Percentiles rank a stretch among this genome's conserved stretches.
Conservation (phyloP, 2,888 invertebrate genomes). For the Neoitamus cyanurus region DNA sequence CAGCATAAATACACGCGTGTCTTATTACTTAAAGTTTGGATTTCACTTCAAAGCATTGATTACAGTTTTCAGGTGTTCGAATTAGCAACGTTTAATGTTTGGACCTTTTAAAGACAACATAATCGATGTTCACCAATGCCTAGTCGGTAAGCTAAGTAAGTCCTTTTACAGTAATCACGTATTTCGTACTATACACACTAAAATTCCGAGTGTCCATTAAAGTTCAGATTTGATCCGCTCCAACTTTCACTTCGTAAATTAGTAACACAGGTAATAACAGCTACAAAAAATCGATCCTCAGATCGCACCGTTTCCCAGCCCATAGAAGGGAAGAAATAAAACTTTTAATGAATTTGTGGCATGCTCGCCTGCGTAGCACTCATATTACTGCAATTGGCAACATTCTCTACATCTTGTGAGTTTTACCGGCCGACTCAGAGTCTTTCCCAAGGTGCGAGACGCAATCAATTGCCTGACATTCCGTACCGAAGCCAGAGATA, state of each 20-base stretch:
- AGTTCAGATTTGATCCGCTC: neutral
- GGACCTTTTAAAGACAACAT: neutral
- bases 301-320: neutral
- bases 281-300: neutral
- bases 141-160: too few relatives aligned
- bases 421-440: neutral
- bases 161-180: neutral
- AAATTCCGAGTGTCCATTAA: neutral
- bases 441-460: neutral
- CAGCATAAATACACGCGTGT: too few relatives aligned
- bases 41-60: too few relatives aligned
- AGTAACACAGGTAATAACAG: neutral
- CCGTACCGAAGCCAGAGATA: neutral
- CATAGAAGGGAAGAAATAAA: neutral
- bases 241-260: neutral
- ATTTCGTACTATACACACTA: neutral
- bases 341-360: neutral
- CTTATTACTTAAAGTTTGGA: too few relatives aligned
- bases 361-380: neutral
- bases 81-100: too few relatives aligned
- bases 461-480: neutral
- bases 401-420: neutral
- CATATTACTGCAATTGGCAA: neutral
- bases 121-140: neutral
- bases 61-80: too few relatives aligned